A percentile compares a stretch with the other conserved stretches of the same genome.
phyloP scores from a whole-genome alignment of 2,113 vertebrate genomes.

The Ascaphus truei region DNA sequence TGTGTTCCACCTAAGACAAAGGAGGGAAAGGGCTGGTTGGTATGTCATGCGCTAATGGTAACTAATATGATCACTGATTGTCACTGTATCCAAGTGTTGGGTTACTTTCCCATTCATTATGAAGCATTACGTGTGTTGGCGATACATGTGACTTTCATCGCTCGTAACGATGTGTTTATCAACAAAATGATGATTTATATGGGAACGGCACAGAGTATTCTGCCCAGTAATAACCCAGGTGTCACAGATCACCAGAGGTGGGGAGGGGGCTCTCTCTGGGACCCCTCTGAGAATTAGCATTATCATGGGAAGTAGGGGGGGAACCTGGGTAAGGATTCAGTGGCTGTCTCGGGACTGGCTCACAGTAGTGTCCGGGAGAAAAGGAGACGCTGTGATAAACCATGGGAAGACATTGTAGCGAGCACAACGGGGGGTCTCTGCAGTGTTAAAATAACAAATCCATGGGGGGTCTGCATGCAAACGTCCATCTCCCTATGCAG shows the following conservation, averaged over 20 bases:
- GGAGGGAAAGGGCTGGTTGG: conserved; percentile 8
- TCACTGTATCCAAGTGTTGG: conserved; percentile 17
- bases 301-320: too few relatives aligned
- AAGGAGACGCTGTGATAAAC: too few relatives aligned
- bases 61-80: conserved; percentile 20
- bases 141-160: not conserved
- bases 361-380: too few relatives aligned
- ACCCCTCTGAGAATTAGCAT: too few relatives aligned
- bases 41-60: conserved; percentile 13
- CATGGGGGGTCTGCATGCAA: too few relatives aligned
- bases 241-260: not conserved
- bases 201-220: not conserved
- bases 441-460: too few relatives aligned
- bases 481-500: too few relatives aligned
- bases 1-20: conserved; percentile 31
- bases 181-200: not conserved
- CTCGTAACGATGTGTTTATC: not conserved
- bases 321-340: too few relatives aligned
- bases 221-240: not conserved
- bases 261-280: too few relatives aligned
- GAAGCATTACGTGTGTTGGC: not conserved
- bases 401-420: too few relatives aligned
- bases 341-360: too few relatives aligned
- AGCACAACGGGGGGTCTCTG: too few relatives aligned
- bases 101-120: conserved; percentile 18